These are phyloP conservation scores for Cyphomyrus plagiostoma DNA, from an alignment of 2,113 vertebrate species.

Conservation along the genomic window DNA sequence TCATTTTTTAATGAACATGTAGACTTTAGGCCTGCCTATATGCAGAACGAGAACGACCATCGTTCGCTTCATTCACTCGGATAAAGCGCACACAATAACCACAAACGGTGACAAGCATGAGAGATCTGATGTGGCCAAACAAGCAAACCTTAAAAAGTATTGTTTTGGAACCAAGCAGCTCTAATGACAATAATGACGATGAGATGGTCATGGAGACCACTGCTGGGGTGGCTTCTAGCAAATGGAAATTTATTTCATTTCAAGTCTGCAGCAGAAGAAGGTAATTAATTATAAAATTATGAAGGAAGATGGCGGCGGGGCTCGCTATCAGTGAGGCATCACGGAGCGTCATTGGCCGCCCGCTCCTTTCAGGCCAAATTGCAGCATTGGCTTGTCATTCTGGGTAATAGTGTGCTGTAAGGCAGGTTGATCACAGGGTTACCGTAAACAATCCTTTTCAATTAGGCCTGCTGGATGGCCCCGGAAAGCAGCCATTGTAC, in stretches of 20 bases:
- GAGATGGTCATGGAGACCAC: not conserved
- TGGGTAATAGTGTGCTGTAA: conserved; percentile 72
- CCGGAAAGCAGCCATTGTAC: conserved; percentile 52
- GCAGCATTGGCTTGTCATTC: conserved; percentile 66
- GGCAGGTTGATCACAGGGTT: conserved; percentile 75
- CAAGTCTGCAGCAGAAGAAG: not conserved
- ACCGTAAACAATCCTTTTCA: conserved; percentile 73
- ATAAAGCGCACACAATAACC: not conserved
- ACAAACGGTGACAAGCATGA: not conserved
- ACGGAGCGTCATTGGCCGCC: conserved; percentile 44
- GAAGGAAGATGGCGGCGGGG: conserved; percentile 72
- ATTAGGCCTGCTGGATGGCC: conserved; percentile 41
- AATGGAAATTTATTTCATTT: not conserved
- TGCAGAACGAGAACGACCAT: not conserved
- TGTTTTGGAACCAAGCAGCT: not conserved
- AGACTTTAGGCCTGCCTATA: not conserved
- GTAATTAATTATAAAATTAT: conserved; percentile 64
- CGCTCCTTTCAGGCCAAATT: conserved; percentile 69
- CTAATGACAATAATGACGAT: not conserved
- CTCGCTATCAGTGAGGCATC: conserved; percentile 65
- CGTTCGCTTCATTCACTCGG: not conserved
- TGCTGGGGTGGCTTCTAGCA: not conserved
- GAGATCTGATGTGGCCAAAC: not conserved
- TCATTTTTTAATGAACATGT: not conserved
- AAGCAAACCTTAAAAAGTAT: not conserved